Evolutionary conservation across 1,140 invertebrate genomes (phyloP), one percentile per base, ranked within the genome.

Genomic region (Drosophila ogumai): DNA sequence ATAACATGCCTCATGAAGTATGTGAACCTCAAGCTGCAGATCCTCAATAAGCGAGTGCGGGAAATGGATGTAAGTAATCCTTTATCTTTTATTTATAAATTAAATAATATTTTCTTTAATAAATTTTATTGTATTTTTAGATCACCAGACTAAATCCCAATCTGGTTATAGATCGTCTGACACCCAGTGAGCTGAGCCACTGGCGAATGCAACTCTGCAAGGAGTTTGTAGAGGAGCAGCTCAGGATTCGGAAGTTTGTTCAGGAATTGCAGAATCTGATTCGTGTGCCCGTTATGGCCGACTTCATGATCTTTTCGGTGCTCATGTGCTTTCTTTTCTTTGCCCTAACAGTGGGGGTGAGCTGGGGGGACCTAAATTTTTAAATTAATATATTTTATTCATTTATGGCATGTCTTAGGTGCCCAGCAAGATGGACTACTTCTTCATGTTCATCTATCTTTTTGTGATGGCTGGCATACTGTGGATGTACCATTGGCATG

Each of bases 401-500:
- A 28, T 3, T 54, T 10, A 17, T 12, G 3, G 31, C 0, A 7
- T 5, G 0, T 58, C 49, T 13, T n/a, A 91, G 88, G 40, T 54
- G 3, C 84, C 81, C 31, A 82, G 66, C 58, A 85, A 88, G 22
- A 88, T 91, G 69, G 88, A 91, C 50, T 88, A 75, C 41, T 65
- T 79, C 7, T 91, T 91, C 13, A 91, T 91, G 49, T 82, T 79
- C 22, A 63, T 91, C n/a, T 91, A 91, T 57, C 34, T 91, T 8
- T 91, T 85, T 60, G 84, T 90, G 7, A 91, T 91, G 88, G 50
- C 88, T 8, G 64, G 54, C 1, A 91, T 91, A 12, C 34, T 88
- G 44, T 91, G 84, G 78, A 63, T 91, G 9, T 91, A 91, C 65
- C 88, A 91, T 31, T 91, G 88, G 88, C 88, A 91, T 80, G 88